Conservation (phyloP, 2,888 invertebrate species). For the Drosophila rellima region DNA sequence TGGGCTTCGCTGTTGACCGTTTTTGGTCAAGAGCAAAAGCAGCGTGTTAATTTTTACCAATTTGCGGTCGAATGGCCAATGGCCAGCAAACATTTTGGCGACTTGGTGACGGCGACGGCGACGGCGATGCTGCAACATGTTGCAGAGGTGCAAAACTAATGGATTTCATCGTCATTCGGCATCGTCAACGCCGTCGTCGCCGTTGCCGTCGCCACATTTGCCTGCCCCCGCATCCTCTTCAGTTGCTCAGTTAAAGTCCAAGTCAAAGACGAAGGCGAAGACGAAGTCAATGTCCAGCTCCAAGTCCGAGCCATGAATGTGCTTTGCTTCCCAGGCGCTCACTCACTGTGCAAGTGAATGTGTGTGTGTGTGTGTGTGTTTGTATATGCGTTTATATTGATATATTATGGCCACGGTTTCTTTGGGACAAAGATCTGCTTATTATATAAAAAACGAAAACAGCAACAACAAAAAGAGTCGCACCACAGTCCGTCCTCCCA, state of each 20-base stretch:
- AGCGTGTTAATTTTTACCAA: constrained; percentile 83
- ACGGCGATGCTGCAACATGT: constrained; percentile 69
- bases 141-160: constrained; percentile 83
- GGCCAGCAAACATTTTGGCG: constrained; percentile 67
- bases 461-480: constrained; percentile 62
- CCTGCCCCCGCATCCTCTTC: constrained; percentile 16
- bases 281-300: constrained; percentile 76
- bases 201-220: constrained; percentile 43
- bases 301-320: constrained; percentile 72
- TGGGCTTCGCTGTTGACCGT: constrained; percentile 81
- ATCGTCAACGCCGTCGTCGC: constrained; percentile 51
- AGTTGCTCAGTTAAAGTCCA: constrained; percentile 5
- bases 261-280: constrained; percentile 49
- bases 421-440: constrained; percentile 86
- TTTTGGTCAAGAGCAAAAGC: constrained; percentile 82
- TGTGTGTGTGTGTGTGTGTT: constrained; percentile 49
- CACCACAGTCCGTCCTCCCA: constrained; percentile 52
- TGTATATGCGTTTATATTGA: constrained; percentile 82
- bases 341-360: constrained; percentile 37
- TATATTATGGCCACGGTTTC: constrained; percentile 85
- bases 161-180: constrained; percentile 76
- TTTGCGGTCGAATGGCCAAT: constrained; percentile 70
- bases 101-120: constrained; percentile 34
- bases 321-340: constrained; percentile 79
- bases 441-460: constrained; percentile 81